Evolutionary conservation across 2,797 vertebrate species (phyloP), one percentile per base, ranked within the genome.

Genomic region (Simalia tracyae): DNA sequence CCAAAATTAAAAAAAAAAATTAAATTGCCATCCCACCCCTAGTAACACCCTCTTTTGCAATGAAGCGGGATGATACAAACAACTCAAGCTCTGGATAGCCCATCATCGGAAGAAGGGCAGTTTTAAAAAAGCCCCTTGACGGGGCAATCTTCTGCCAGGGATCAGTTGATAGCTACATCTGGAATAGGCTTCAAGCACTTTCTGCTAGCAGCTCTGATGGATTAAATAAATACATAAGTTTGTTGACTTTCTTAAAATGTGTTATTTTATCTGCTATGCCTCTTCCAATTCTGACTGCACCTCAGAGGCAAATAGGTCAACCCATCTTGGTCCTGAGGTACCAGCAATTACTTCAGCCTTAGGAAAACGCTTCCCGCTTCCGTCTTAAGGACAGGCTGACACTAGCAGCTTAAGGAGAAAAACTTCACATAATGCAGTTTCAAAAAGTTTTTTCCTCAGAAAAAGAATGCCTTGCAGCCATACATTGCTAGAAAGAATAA

Each of bases 341-440:
- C 10, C 26, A 59, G 26, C 19, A 59, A 6, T 26, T 54, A 68
- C 31, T 19, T 91, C 42, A 54, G 1, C 12, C n/a, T 59, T 36
- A 60, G 66, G 10, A 19, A 91, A 15, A 46, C 54, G 10, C 50
- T 86, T 12, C n/a, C 19, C 56, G 9, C 19, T 19, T 46, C 57
- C 57, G 8, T n/a, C 84, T 86, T 36, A 86, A 12, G 93, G 12
- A 42, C 31, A 91, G 88, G 50, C 8, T 88, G 36, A 9, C 89
- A 94, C 0, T 5, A n/a, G 22, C 7, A 91, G 90, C 92, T 63
- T 0, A 60, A 31, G 2, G 92, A 94, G 94, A 90, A 93, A 93
- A 91, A 31, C 85, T 81, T 94, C 66, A 89, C 26, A 86, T 89
- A 92, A n/a, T 59, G 72, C 86, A 59, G 90, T 85, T 94, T 91